These are phyloP conservation scores for Apis cerana DNA, from an alignment of 1,140 invertebrate species.

Conservation along the genomic window DNA sequence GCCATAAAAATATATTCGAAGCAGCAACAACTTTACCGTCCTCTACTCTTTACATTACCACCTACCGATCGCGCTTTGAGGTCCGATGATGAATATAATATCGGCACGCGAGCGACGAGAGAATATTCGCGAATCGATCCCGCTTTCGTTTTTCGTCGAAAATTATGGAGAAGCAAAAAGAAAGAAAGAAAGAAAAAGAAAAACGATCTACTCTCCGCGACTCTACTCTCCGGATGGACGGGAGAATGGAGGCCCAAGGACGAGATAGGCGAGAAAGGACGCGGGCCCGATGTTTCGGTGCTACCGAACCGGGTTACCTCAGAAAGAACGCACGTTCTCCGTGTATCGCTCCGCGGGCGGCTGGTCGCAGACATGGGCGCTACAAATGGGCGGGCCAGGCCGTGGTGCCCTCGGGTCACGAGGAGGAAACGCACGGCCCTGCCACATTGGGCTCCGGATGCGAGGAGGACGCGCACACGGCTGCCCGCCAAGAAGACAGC, in stretches of 20 bases:
- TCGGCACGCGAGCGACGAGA: background rate
- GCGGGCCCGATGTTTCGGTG: constrained; percentile 32
- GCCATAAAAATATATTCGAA: constrained; percentile 3
- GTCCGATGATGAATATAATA: background rate
- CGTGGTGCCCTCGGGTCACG: constrained; percentile 76
- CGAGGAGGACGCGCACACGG: constrained; percentile 42
- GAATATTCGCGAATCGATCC: background rate
- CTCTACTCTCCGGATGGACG: background rate
- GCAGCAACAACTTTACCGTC: background rate
- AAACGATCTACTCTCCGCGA: no score
- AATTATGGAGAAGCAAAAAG: no score
- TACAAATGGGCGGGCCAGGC: constrained; percentile 78
- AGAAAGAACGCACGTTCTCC: constrained; percentile 50
- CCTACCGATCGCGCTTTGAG: background rate
- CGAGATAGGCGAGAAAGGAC: constrained; percentile 18
- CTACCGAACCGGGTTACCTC: constrained; percentile 33
- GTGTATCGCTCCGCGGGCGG: constrained; percentile 72
- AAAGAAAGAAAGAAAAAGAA: no score
- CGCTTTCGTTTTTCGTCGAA: background rate
- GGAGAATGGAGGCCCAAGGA: background rate
- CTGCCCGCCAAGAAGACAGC: constrained; percentile 1
- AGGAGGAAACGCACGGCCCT: constrained; percentile 71
- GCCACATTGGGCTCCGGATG: constrained; percentile 52
- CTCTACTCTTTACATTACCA: background rate
- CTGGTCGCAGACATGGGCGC: constrained; percentile 77